Base-by-base conservation (phyloP, 92 coral and sea anemone genomes). In the Phenganax stokvisi region DNA sequence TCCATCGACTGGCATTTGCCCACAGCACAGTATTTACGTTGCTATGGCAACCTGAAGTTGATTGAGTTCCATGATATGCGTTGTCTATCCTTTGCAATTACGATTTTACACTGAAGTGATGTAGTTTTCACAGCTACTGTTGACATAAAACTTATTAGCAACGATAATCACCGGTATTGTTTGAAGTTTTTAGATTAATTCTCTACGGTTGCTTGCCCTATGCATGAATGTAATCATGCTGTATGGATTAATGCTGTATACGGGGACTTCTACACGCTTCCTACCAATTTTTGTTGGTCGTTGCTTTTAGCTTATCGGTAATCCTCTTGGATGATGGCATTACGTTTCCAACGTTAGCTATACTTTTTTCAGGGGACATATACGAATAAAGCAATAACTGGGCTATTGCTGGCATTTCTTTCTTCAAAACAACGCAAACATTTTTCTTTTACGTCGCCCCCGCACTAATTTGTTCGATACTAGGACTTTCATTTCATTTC, bases 141-240 rank as follows among this genome's bases (percentile, higher is more conserved):
- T 77, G 67, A 79, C 69, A 47, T 54, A 54, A 63, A 65, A 59
- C 67, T 51, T 79, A 61, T 44, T 64, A 54, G 83, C 51, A 37
- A 61, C 61, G 53, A 12, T 57, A 79, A 63, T 79, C 65, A 79
- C 53, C 83, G 83, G 83, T 17, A 29, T 51, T 79, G 57, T 79
- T 79, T 79, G 74, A 79, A 63, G 74, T 79, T 64, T 73, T 52
- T 29, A 52, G 53, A 79, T 79, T 79, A 79, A 79, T 63, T 79
- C 56, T 7, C 47, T 47, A 63, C 8, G 83, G 71, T 30, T 25
- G 72, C 55, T 77, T 71, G 58, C 64, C 81, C 54, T 37, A 37
- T 37, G 13, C 37, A 58, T 29, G 53, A 44, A 7, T 15, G 44
- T 29, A 27, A 51, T 73, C 62, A 53, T 73, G 27, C 51, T 73